phyloP scores from a whole-genome alignment of 1,140 invertebrate species.

The Streblospio benedicti region DNA sequence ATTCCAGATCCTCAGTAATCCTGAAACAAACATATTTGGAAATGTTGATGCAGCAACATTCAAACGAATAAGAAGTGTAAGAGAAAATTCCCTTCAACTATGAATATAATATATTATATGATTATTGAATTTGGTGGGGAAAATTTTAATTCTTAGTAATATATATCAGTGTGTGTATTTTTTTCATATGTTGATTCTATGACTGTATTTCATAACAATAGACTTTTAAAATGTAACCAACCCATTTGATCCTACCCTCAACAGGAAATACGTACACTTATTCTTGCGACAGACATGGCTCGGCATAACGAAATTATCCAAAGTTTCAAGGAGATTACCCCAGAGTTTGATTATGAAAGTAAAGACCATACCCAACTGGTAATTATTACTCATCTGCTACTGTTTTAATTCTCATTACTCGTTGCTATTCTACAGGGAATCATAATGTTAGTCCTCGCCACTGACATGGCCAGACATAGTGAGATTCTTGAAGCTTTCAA shows the following conservation, averaged over 20 bases:
- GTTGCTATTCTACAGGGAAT: conserved; percentile 38
- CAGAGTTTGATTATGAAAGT: conserved; percentile 61
- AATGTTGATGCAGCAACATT: conserved; percentile 78
- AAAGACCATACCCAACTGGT: conserved; percentile 60
- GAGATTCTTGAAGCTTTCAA: conserved; percentile 47
- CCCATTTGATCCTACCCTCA: too few species aligned
- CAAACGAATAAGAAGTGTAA: conserved; percentile 68
- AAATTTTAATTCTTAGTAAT: too few species aligned
- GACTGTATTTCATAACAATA: too few species aligned
- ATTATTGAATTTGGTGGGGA: too few species aligned
- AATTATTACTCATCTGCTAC: too few species aligned
- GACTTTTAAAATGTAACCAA: too few species aligned
- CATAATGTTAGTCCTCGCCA: conserved; percentile 46
- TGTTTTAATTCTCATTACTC: neutral
- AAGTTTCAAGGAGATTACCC: conserved; percentile 53
- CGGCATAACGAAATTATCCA: conserved; percentile 45
- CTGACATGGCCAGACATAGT: conserved; percentile 47
- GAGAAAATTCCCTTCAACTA: too few species aligned
- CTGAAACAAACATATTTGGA: conserved; percentile 76
- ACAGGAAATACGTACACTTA: conserved; percentile 44
- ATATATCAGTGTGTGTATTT: too few species aligned
- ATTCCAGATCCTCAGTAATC: conserved; percentile 66
- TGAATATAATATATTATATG: too few species aligned
- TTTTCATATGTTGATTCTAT: too few species aligned
- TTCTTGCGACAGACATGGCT: conserved; percentile 48